phyloP scores from a whole-genome alignment of 2,797 vertebrate species.

The Neopelma chrysocephalum region DNA sequence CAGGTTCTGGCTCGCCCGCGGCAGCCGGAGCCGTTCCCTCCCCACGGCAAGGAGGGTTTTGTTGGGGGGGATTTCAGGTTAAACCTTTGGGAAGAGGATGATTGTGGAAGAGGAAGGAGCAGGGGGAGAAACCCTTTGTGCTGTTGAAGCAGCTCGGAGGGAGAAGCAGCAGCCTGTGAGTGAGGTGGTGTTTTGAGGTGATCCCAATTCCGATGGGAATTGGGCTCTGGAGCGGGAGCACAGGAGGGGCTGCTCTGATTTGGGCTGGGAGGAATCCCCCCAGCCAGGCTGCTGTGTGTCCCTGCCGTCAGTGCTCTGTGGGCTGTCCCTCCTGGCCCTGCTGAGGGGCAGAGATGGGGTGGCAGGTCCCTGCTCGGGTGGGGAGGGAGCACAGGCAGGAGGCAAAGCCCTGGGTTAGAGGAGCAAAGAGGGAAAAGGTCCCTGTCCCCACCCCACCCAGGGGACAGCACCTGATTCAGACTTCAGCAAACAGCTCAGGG shows the following conservation, averaged over 20 bases:
- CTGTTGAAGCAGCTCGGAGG: neutral
- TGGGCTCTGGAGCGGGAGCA: neutral
- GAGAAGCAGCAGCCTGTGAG: neutral
- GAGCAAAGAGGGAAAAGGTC: neutral
- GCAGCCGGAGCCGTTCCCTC: neutral
- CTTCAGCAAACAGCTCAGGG: neutral
- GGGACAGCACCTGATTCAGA: neutral
- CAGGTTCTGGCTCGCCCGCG: neutral
- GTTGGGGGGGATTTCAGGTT: neutral
- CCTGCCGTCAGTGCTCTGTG: too few species aligned
- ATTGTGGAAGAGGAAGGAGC: neutral
- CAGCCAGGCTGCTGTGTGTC: fast-evolving
- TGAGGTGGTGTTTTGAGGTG: neutral
- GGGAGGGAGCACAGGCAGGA: neutral
- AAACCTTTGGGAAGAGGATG: neutral
- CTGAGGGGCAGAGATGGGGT: neutral
- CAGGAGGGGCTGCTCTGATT: fast-evolving
- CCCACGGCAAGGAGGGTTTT: neutral
- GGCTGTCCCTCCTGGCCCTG: neutral
- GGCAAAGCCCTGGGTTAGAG: neutral
- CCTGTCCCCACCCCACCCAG: neutral
- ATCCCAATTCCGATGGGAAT: fast-evolving
- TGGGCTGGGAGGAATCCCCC: neutral
- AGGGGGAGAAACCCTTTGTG: neutral
- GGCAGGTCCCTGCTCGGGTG: fast-evolving